Evolutionary conservation across 2,888 invertebrate species (phyloP), one percentile per base, ranked within the genome.

Genomic region (Mythimna lalbum): DNA sequence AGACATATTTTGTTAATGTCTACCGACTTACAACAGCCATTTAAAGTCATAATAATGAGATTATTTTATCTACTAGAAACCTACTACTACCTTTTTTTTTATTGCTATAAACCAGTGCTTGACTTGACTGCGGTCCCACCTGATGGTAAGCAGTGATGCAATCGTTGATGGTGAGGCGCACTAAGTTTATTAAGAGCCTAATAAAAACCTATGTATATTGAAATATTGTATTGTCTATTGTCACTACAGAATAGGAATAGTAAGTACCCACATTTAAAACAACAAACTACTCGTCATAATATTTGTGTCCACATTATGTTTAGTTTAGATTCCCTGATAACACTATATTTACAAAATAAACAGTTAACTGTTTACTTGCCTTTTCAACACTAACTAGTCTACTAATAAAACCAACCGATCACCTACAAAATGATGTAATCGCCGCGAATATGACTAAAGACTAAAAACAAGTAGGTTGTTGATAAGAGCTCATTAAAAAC

Each of bases 351-450:
- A 55, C 77, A 64, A 78, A 62, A 73, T 39, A 78, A 66, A 78
- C 55, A 77, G 14, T 47, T 27, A 31, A n/a, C n/a, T 66, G 33
- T 78, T 75, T 75, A 57, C 43, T 61, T 49, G 14, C 14, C 39
- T 53, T 53, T 67, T 52, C 21, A 52, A 63, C 19, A 56, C 4
- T 63, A 50, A 52, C 17, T 59, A 61, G 39, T 49, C 6, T n/a
- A 12, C 19, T 31, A 39, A 63, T 52, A 7, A 31, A 52, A 57
- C 62, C 4, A 33, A 62, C 49, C 43, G 19, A 67, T 63, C 61
- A 68, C 55, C 63, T 69, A 69, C 10, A 57, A 50, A 67, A 68
- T 84, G 83, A 84, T 82, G 83, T 69, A 84, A 84, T 56, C 33
- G 60, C 55, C 55, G 69, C 63, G 50, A 66, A 79, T 64, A 60